Conservation (phyloP, 2,797 vertebrate species). For the Scarus forsteni region DNA sequence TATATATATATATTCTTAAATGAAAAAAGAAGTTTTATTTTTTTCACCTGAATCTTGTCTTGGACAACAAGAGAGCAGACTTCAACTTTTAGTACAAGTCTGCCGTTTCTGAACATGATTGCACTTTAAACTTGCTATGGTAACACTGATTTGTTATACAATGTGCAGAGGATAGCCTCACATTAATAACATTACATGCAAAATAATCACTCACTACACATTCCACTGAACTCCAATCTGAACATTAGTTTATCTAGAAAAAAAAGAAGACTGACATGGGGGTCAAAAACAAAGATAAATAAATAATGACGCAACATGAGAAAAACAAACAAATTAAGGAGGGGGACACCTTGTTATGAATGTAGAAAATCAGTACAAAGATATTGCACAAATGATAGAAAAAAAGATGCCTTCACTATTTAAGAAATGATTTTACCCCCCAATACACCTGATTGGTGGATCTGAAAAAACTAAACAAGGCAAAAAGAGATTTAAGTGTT, state of each 20-base stretch:
- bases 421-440: constrained; percentile 66
- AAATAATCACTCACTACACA: constrained; percentile 82
- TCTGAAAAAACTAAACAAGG: constrained; percentile 61
- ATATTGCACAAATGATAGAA: constrained; percentile 84
- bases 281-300: constrained; percentile 72
- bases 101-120: constrained; percentile 90
- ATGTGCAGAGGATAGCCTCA: constrained; percentile 91
- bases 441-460: constrained; percentile 56
- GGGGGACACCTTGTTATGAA: constrained; percentile 70
- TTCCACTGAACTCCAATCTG: constrained; percentile 84
- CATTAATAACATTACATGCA: constrained; percentile 91
- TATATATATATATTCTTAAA: constrained; percentile 78
- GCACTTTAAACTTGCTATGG: constrained; percentile 88
- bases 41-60: constrained; percentile 87
- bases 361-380: constrained; percentile 80
- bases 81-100: constrained; percentile 85
- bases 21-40: constrained; percentile 54
- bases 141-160: constrained; percentile 94
- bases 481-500: constrained; percentile 55
- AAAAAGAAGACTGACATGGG: constrained; percentile 63
- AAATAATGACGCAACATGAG: constrained; percentile 70
- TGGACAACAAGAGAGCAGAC: constrained; percentile 88
- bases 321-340: constrained; percentile 53
- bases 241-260: neutral
- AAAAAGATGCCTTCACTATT: constrained; percentile 56